Evolutionary conservation across 2,113 vertebrate genomes (phyloP).

Genomic region (Prietella phreatophila): DNA sequence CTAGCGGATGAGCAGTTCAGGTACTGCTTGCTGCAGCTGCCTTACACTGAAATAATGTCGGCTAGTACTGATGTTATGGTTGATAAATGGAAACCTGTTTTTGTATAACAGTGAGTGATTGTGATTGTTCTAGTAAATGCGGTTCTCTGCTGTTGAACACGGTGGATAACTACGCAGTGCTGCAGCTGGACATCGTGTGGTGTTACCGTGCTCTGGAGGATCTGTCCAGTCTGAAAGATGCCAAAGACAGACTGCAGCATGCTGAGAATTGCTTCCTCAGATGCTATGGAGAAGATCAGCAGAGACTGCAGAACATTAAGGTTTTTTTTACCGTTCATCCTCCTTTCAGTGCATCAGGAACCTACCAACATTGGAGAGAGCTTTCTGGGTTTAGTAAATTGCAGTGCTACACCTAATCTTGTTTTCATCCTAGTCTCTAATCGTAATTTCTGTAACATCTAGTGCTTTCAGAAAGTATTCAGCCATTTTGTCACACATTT

Average conservation of each 20-base stretch:
- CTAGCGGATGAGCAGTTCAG: constrained; percentile 90
- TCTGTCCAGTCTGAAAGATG: constrained; percentile 84
- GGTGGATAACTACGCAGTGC: constrained; percentile 91
- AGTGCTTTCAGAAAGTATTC: not conserved
- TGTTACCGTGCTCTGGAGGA: constrained; percentile 84
- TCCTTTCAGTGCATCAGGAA: not conserved
- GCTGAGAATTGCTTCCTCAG: constrained; percentile 85
- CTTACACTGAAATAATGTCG: not conserved
- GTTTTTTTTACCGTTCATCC: constrained; percentile 59
- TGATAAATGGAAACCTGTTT: not conserved
- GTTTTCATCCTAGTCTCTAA: not conserved
- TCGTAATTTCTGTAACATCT: not conserved
- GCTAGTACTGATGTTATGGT: not conserved
- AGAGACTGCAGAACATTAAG: constrained; percentile 87
- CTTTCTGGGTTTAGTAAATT: not conserved
- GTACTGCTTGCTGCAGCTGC: constrained; percentile 62
- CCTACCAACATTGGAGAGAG: too few species aligned
- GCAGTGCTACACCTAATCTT: not conserved
- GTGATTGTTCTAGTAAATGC: constrained; percentile 74
- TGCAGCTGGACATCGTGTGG: constrained; percentile 97
- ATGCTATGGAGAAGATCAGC: constrained; percentile 86
- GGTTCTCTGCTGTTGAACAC: constrained; percentile 77
- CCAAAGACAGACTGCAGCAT: constrained; percentile 75
- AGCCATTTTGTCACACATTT: not conserved
- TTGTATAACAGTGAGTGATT: not conserved